Conservation (phyloP, 2,888 invertebrate species). For the Leptinotarsa peninsularis region DNA sequence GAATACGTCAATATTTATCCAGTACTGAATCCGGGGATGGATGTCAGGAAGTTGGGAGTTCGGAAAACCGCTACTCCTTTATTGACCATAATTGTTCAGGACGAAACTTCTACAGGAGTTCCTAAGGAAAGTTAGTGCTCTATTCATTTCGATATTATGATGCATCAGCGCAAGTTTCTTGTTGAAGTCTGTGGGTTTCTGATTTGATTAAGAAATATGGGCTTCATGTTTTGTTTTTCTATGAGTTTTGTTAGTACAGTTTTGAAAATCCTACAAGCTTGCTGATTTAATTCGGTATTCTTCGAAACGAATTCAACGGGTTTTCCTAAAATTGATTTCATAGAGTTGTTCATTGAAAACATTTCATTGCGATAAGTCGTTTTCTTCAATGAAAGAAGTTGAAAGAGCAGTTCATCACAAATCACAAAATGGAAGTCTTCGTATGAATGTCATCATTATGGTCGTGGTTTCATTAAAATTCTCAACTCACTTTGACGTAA, state of each 20-base stretch:
- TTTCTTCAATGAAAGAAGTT: no score
- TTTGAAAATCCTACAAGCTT: not conserved
- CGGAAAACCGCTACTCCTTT: slow-evolving; percentile 49
- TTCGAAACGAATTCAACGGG: not conserved
- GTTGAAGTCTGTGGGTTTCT: slow-evolving; percentile 46
- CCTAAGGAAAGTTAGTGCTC: slow-evolving; percentile 44
- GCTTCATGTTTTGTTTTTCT: slow-evolving; percentile 30
- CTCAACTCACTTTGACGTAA: no score
- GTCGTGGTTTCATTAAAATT: no score
- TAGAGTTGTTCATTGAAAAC: not conserved
- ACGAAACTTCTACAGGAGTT: slow-evolving; percentile 49
- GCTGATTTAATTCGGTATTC: not conserved
- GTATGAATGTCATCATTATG: no score
- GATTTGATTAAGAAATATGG: slow-evolving; percentile 46
- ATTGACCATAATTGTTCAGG: slow-evolving; percentile 54
- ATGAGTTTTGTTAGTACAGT: no score
- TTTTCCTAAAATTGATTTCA: not conserved
- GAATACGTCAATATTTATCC: slow-evolving; percentile 42
- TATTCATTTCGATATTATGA: slow-evolving; percentile 53
- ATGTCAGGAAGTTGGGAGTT: slow-evolving; percentile 49
- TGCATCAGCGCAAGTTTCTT: slow-evolving; percentile 46
- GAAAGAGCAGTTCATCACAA: no score
- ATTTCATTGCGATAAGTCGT: no score
- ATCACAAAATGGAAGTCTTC: no score
- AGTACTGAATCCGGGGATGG: slow-evolving; percentile 33